These are phyloP conservation scores for Leucozona laternaria DNA, from an alignment of 2,888 invertebrate species.

Conservation along the genomic window DNA sequence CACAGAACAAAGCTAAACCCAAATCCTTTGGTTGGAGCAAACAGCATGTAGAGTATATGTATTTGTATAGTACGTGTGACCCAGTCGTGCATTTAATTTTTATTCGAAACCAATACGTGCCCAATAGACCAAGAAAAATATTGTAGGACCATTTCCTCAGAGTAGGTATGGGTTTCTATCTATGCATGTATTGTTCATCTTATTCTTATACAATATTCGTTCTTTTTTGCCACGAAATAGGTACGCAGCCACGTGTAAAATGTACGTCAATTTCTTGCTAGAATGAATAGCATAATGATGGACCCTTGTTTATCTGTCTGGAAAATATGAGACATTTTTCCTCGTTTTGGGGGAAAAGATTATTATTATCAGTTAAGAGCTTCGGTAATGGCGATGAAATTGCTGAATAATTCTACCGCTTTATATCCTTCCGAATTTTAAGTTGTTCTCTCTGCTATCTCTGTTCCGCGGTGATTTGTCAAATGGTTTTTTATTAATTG, in stretches of 20 bases:
- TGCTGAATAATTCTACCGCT: conserved; percentile 62
- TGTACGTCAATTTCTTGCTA: conserved; percentile 40
- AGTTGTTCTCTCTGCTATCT: conserved; percentile 16
- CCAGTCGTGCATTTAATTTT: conserved; percentile 4
- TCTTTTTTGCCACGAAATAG: conserved; percentile 12
- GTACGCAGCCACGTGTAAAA: conserved; percentile 61
- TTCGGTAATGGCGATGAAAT: conserved; percentile 61
- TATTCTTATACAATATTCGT: neutral
- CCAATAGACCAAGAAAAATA: neutral
- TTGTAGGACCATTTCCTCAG: conserved; percentile 4
- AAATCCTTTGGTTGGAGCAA: neutral
- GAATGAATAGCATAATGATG: conserved; percentile 34
- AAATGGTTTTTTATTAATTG: conserved; percentile 38
- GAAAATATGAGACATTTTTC: conserved; percentile 57
- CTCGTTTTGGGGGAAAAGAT: conserved; percentile 11
- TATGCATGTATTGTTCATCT: neutral
- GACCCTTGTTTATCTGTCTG: conserved; percentile 56
- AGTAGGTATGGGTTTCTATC: neutral
- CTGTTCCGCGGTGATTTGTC: conserved; percentile 25
- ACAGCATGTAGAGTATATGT: neutral
- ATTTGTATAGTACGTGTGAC: neutral
- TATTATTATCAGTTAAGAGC: conserved; percentile 60
- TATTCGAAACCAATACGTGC: conserved; percentile 10
- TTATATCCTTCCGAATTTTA: conserved; percentile 30
- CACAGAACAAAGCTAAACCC: neutral